Evolutionary conservation across 2,113 vertebrate species (phyloP).

Genomic region (Leucopsar rothschildi): DNA sequence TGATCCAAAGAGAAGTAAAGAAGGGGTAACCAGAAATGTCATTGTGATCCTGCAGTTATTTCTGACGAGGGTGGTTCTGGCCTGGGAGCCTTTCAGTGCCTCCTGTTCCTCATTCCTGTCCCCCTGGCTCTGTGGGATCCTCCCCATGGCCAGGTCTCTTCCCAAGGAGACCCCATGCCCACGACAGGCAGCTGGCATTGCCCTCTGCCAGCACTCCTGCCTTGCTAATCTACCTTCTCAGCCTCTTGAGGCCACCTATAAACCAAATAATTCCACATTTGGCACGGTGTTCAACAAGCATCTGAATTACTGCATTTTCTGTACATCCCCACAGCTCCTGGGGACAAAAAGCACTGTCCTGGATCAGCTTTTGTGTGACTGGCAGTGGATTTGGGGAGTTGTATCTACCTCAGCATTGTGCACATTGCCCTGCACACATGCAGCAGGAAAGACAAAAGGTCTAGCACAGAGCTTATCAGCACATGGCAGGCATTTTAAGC

Average conservation of each 20-base stretch:
- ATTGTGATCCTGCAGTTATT: background rate
- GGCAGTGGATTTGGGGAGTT: background rate
- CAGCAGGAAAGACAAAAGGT: constrained; percentile 12
- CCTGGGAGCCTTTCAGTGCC: background rate
- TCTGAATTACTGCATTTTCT: background rate
- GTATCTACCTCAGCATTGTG: background rate
- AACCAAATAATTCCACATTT: background rate
- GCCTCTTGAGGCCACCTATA: background rate
- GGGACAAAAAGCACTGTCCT: background rate
- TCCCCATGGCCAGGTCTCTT: background rate
- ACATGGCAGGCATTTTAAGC: constrained; percentile 27
- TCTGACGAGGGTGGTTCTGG: background rate
- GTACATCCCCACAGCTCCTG: background rate
- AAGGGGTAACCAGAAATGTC: too few relatives aligned
- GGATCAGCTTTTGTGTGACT: background rate
- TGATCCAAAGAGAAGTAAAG: too few relatives aligned
- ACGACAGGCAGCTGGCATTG: background rate
- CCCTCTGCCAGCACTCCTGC: background rate
- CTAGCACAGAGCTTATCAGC: constrained; percentile 36
- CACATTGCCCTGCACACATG: background rate
- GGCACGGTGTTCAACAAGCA: background rate
- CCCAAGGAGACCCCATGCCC: background rate
- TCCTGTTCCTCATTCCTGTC: background rate
- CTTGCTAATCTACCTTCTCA: background rate
- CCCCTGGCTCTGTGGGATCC: background rate